Percentiles rank a stretch among this genome's conserved stretches.
phyloP scores from a whole-genome alignment of 1,140 invertebrate genomes.

The Adelges cooleyi region DNA sequence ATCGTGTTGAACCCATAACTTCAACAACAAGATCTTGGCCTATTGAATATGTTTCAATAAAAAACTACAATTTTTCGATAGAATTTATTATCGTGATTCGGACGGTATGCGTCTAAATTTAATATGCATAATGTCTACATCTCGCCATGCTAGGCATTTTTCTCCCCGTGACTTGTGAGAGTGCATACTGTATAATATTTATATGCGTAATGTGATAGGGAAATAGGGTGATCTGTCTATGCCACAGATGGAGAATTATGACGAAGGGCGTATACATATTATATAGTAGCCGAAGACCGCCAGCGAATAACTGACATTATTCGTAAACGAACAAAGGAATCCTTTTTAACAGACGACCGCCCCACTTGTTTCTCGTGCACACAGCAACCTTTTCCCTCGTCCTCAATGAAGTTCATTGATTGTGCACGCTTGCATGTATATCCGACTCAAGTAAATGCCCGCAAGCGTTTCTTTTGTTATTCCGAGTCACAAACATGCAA shows the following conservation, averaged over 20 bases:
- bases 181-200: no score
- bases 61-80: no score
- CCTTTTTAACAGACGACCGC: not conserved
- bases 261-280: not conserved
- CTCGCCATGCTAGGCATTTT: no score
- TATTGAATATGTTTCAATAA: no score
- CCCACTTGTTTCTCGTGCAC: not conserved
- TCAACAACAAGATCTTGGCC: no score
- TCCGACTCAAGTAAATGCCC: not conserved
- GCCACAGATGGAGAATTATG: not conserved
- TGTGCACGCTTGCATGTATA: not conserved
- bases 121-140: no score
- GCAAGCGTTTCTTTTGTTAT: not conserved
- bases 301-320: conserved; percentile 16
- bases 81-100: no score
- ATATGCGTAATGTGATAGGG: no score
- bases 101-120: no score
- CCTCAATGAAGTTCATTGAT: not conserved
- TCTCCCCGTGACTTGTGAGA: no score
- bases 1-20: no score
- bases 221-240: not conserved
- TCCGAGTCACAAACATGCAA: conserved; percentile 6
- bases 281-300: not conserved
- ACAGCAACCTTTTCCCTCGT: not conserved
- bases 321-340: conserved; percentile 8